A percentile compares a stretch with the other conserved stretches of the same genome.
phyloP scores from a whole-genome alignment of 2,113 vertebrate genomes.

The Heterochromis multidens region DNA sequence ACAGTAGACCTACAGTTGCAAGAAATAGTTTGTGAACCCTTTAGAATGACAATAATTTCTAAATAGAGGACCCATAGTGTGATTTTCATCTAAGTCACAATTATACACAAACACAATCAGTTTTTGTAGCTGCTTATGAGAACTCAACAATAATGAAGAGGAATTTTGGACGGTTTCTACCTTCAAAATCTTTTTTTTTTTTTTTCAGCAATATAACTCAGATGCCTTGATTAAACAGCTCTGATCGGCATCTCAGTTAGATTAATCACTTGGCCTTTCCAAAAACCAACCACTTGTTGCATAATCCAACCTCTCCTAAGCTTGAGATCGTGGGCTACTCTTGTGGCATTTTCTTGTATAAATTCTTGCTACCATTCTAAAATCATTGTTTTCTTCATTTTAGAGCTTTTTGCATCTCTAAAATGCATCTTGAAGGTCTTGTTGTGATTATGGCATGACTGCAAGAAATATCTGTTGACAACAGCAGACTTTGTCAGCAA shows the following conservation, averaged over 20 bases:
- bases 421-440: not conserved
- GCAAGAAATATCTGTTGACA: not conserved
- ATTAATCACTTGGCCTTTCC: not conserved
- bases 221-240: not conserved
- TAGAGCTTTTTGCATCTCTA: not conserved
- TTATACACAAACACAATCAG: not conserved
- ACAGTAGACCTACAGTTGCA: no score
- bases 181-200: not conserved
- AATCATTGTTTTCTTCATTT: not conserved
- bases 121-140: not conserved
- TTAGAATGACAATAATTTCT: no score
- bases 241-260: not conserved
- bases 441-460: not conserved
- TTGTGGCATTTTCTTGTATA: not conserved
- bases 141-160: not conserved
- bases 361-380: not conserved
- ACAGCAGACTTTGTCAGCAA: no score
- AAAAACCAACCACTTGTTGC: not conserved
- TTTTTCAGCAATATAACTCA: not conserved
- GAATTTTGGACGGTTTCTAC: not conserved
- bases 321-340: not conserved
- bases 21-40: not conserved
- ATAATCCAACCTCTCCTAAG: not conserved
- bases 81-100: no score
- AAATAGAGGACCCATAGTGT: no score